Evolutionary conservation across 2,113 vertebrate species (phyloP).

Genomic region (Rhynchomys soricoides): DNA sequence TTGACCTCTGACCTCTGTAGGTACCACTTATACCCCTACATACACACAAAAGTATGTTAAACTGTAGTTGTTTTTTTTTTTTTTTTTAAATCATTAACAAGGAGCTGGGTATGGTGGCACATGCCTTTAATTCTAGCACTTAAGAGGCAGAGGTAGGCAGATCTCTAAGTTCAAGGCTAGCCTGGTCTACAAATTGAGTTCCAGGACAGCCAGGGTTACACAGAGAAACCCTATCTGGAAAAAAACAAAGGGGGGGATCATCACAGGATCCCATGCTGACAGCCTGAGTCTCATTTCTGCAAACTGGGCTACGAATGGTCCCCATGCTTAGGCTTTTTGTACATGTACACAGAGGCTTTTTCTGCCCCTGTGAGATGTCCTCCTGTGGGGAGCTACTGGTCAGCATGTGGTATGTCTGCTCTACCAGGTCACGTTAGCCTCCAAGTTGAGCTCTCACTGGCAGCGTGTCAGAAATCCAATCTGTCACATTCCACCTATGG

Average conservation of each 20-base stretch:
- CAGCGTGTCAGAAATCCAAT: too few species aligned
- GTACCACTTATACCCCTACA: not conserved
- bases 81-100: not conserved
- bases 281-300: not conserved
- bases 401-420: not conserved
- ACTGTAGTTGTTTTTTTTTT: too few species aligned
- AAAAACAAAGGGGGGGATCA: too few species aligned
- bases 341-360: too few species aligned
- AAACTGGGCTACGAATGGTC: not conserved
- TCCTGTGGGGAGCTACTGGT: not conserved
- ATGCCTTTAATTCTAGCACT: too few species aligned
- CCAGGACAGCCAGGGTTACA: too few species aligned
- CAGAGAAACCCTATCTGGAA: too few species aligned
- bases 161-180: too few species aligned
- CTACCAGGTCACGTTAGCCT: not conserved
- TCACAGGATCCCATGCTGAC: not conserved
- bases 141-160: too few species aligned
- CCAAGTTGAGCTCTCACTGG: not conserved
- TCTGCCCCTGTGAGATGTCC: not conserved
- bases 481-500: not conserved
- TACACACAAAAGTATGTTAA: not conserved
- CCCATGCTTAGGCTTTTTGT: not conserved
- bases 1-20: not conserved
- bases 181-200: too few species aligned
- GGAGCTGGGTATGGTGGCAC: too few species aligned